These are phyloP conservation scores for Ptilonorhynchus violaceus DNA, from an alignment of 2,113 vertebrate species.

Conservation along the genomic window DNA sequence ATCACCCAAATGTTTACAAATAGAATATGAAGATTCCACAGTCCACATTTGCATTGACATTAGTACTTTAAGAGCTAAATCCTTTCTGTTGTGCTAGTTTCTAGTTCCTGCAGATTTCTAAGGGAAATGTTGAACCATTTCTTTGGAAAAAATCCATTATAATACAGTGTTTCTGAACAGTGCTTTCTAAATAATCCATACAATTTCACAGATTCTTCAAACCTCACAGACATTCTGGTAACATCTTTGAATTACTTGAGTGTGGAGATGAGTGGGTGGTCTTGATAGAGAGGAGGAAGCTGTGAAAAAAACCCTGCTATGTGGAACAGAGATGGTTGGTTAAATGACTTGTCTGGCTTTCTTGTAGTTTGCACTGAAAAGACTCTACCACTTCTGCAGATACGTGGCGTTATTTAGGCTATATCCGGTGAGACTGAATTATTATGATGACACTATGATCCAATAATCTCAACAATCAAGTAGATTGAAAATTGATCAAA, in stretches of 20 bases:
- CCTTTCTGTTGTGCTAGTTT: neutral
- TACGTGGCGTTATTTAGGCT: neutral
- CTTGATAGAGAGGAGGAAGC: neutral
- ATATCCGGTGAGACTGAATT: neutral
- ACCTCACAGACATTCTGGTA: conserved; percentile 2
- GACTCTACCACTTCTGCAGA: neutral
- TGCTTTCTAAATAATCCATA: neutral
- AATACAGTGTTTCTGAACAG: neutral
- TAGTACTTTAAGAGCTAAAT: neutral
- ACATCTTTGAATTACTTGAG: neutral
- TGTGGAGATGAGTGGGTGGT: neutral
- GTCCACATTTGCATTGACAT: neutral
- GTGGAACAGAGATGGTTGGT: neutral
- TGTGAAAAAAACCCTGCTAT: neutral
- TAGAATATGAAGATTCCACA: neutral
- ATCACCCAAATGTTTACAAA: neutral
- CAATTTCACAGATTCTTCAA: neutral
- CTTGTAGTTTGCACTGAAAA: neutral
- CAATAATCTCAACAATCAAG: neutral
- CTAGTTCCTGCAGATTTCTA: neutral
- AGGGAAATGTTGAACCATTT: neutral
- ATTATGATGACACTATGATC: neutral
- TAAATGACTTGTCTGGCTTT: neutral
- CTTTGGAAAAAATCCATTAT: neutral
- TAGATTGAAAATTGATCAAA: neutral